Base-by-base conservation (phyloP, 2,888 invertebrate species). In the Phlogophora meticulosa region DNA sequence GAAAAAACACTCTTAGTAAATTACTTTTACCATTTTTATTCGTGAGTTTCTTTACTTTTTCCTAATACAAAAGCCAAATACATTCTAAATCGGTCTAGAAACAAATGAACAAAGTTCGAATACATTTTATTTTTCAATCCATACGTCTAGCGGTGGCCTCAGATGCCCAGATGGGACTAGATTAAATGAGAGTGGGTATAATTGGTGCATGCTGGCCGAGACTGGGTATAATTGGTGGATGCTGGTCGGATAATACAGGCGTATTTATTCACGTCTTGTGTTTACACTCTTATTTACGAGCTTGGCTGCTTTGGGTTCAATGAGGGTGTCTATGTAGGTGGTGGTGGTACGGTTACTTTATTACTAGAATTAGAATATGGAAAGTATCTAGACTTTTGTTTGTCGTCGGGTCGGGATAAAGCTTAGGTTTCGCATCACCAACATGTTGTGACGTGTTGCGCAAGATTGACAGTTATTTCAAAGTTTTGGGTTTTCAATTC, bases 141-240 rank as follows among this genome's bases (percentile, higher is more conserved):
- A 68, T 75, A 61, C 52, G 43, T 58, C 62, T 57, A 63, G 69
- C 45, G 40, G 48, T 68, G 78, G 82, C 57, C 84, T 78, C 90
- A 91, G 90, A 89, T 91, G 89, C 77, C 77, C 90, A 91, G 90
- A 89, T 91, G 91, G 75, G 85, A 81, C 83, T 83, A 80, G 87
- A 88, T 88, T 87, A 90, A 86, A 88, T 85, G 83, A 87, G 89
- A 84, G 80, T 84, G 86, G 87, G 85, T 88, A 87, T 89, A 90
- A 91, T 89, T 91, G 90, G 89, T 87, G 42, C 36, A 49, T 22
- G 42, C 58, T 59, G 42, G 67, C 17, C 59, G 82, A 85, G 88
- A 80, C 83, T 84, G 87, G 88, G 85, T 88, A 87, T 89, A 90
- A 91, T 91, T 91, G 90, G 89, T 87, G 72, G 72, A 69, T 59